These are phyloP conservation scores for Meandrina meandrites DNA, from an alignment of 92 coral and sea anemone genomes.

Conservation along the genomic window DNA sequence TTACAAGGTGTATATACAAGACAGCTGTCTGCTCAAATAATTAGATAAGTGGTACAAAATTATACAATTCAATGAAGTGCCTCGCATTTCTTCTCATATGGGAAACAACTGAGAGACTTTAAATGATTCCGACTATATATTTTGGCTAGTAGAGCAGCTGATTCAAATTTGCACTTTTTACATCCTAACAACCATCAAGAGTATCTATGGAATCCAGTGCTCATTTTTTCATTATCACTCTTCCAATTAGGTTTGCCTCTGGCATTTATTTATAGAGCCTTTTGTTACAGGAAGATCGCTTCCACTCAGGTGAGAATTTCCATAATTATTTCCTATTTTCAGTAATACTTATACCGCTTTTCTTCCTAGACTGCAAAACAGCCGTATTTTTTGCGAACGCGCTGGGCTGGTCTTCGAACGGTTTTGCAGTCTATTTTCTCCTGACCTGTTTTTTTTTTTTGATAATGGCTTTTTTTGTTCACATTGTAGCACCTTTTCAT, in stretches of 20 bases:
- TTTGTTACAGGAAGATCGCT: slow-evolving; percentile 64
- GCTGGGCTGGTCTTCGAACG: no score
- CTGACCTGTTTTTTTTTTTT: background rate
- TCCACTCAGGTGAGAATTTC: slow-evolving; percentile 58
- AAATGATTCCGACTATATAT: background rate
- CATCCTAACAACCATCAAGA: background rate
- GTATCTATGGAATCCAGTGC: background rate
- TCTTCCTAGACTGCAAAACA: no score
- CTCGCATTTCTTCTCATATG: background rate
- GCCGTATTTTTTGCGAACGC: no score
- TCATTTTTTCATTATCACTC: background rate
- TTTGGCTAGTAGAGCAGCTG: background rate
- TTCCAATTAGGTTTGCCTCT: slow-evolving; percentile 73
- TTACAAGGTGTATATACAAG: no score
- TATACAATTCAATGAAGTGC: no score
- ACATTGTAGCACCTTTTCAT: slow-evolving; percentile 78
- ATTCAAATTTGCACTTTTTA: background rate
- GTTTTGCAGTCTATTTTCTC: no score
- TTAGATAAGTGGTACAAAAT: no score
- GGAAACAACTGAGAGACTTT: background rate
- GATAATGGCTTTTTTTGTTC: background rate
- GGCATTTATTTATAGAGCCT: slow-evolving; percentile 69
- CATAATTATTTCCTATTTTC: background rate
- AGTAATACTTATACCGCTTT: background rate
- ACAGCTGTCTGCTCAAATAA: no score